A percentile compares a stretch with the other conserved stretches of the same genome.
phyloP scores from a whole-genome alignment of 1,140 invertebrate genomes.

The Dendroctonus ponderosae region DNA sequence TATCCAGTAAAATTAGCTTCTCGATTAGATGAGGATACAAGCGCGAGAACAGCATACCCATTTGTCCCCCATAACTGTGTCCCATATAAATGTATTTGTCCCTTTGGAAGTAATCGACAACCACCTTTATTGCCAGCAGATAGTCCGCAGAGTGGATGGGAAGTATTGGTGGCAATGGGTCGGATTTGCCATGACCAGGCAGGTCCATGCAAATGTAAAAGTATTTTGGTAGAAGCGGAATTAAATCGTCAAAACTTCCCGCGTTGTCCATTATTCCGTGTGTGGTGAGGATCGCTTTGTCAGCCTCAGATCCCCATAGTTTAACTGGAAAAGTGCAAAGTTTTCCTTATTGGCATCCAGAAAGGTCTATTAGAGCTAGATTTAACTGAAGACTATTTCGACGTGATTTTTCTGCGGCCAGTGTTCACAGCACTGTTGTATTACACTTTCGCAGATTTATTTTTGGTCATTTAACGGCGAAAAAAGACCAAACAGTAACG shows the following conservation, averaged over 20 bases:
- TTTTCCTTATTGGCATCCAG: too few relatives aligned
- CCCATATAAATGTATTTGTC: slow-evolving; percentile 53
- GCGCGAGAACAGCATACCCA: slow-evolving; percentile 51
- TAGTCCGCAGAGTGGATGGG: slow-evolving; percentile 53
- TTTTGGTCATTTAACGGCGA: too few relatives aligned
- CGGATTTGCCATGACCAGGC: slow-evolving; percentile 69
- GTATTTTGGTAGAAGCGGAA: slow-evolving; percentile 57
- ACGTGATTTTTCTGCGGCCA: too few relatives aligned
- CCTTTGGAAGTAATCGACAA: slow-evolving; percentile 58
- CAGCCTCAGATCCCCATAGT: slow-evolving; percentile 60
- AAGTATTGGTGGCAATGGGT: slow-evolving; percentile 57
- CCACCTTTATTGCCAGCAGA: slow-evolving; percentile 53
- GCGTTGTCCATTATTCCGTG: slow-evolving; percentile 68
- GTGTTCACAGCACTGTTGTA: too few relatives aligned
- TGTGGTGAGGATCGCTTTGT: slow-evolving; percentile 57
- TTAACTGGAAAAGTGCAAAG: slow-evolving; percentile 54
- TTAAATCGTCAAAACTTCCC: slow-evolving; percentile 64
- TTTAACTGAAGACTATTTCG: too few relatives aligned
- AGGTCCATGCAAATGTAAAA: slow-evolving; percentile 67
- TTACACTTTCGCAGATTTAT: too few relatives aligned
- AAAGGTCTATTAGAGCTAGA: too few relatives aligned
- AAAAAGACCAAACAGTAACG: too few relatives aligned
- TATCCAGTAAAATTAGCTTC: slow-evolving; percentile 58
- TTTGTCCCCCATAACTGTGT: slow-evolving; percentile 61
- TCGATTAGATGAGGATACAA: slow-evolving; percentile 55